A percentile compares a stretch with the other conserved stretches of the same genome.
These are phyloP conservation scores for Palythoa caribaeorum DNA, from an alignment of 92 coral and sea anemone genomes.

Conservation along the genomic window DNA sequence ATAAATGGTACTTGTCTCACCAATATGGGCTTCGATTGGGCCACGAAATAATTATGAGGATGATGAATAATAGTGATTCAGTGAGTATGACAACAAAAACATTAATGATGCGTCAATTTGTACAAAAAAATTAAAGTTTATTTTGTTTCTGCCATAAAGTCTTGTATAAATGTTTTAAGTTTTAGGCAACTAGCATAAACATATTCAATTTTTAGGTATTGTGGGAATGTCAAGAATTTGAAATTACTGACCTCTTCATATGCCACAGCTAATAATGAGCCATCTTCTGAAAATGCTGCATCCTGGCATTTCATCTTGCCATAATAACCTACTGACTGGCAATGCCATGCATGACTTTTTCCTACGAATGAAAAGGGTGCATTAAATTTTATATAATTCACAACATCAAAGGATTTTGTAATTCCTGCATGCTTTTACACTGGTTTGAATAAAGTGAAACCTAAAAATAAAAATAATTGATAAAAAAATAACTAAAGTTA, in stretches of 20 bases:
- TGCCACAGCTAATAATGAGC: slow-evolving; percentile 87
- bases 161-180: neutral
- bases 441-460: neutral
- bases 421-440: no score
- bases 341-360: slow-evolving; percentile 76
- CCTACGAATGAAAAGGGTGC: slow-evolving; percentile 34
- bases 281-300: slow-evolving; percentile 94
- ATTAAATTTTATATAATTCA: neutral
- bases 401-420: neutral
- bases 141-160: neutral
- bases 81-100: neutral
- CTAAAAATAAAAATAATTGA: neutral
- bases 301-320: slow-evolving; percentile 79
- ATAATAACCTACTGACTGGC: slow-evolving; percentile 96
- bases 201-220: neutral
- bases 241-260: slow-evolving; percentile 74
- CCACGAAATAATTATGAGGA: slow-evolving; percentile 23
- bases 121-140: no score
- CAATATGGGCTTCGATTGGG: slow-evolving; percentile 69
- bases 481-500: no score
- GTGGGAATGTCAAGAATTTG: neutral
- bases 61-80: neutral
- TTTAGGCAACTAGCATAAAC: no score
- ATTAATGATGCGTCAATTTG: no score
- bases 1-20: slow-evolving; percentile 39